Conservation (phyloP, 2,888 invertebrate genomes). For the Amblyjoppa fuscipennis region DNA sequence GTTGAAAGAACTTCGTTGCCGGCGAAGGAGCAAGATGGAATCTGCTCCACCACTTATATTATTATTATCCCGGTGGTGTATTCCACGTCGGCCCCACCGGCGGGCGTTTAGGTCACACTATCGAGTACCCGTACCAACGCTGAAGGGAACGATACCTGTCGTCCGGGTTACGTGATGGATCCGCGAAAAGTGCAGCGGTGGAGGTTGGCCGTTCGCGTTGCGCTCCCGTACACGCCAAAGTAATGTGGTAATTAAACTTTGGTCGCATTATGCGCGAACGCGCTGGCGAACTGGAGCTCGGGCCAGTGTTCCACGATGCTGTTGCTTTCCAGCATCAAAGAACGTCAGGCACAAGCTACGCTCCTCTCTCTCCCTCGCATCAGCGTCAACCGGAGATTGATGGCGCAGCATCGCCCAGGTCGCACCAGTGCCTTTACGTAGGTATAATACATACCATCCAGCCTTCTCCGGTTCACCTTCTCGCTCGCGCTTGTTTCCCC, state of each 20-base stretch:
- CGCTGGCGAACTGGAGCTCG: slow-evolving; percentile 58
- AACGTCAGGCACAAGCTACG: slow-evolving; percentile 28
- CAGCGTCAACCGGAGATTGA: slow-evolving; percentile 74
- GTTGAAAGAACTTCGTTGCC: neutral
- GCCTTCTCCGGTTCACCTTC: slow-evolving; percentile 47
- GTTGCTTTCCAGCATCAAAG: slow-evolving; percentile 46
- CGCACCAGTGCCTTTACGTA: slow-evolving; percentile 39
- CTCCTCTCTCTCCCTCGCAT: slow-evolving; percentile 62
- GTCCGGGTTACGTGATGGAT: slow-evolving; percentile 77
- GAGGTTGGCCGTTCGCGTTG: slow-evolving; percentile 58
- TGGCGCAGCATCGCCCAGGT: slow-evolving; percentile 68
- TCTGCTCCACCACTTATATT: slow-evolving; percentile 12
- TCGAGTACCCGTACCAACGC: slow-evolving; percentile 22
- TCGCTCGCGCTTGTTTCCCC: slow-evolving; percentile 58
- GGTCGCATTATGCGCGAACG: slow-evolving; percentile 79
- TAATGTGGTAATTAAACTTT: slow-evolving; percentile 84
- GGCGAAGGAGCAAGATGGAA: neutral
- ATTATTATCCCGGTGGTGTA: slow-evolving; percentile 1
- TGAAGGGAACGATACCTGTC: slow-evolving; percentile 65
- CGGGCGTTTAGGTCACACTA: slow-evolving; percentile 17
- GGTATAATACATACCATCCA: slow-evolving; percentile 53
- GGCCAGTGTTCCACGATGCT: slow-evolving; percentile 37
- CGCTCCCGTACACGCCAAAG: slow-evolving; percentile 72
- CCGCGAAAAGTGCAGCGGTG: slow-evolving; percentile 71
- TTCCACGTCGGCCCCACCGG: slow-evolving; percentile 6